Evolutionary conservation across 2,797 vertebrate genomes (phyloP), one percentile per base, ranked within the genome.

Genomic region (Sebastes itinus): DNA sequence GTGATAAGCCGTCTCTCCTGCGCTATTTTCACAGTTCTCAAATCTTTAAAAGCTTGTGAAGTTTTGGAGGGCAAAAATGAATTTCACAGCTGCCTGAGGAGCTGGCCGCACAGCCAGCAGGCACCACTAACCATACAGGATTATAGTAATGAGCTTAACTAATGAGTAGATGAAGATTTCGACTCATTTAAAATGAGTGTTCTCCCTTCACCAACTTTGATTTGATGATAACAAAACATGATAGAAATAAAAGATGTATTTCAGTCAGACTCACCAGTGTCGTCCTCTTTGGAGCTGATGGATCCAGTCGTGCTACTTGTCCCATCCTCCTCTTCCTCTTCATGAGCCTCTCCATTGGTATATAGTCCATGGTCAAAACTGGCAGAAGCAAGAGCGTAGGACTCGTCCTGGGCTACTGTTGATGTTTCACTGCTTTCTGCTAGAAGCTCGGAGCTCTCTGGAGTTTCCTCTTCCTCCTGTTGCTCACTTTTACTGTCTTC

Each of bases 211-310:
- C 46, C 46, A 49, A 8, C 46, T 49, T 49, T 49, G 46, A 49
- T 49, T 49, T 49, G 18, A 49, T 20, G 23, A 61, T 18, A 7
- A 8, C 4, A 4, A 63, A 38, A n/a, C 16, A 32, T 3, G 10
- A 22, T 38, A 1, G 5, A 42, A 13, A 13, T n/a, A 30, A 23
- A 22, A 65, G 33, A 66, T 25, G 2, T 3, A 76, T 75, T 67
- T 71, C 35, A 62, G 60, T 88, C 14, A 72, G 61, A 96, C 97
- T 97, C 92, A 99, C 98, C 96, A 73, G 75, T 89, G 64, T 96
- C 95, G 14, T 96, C 96, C 52, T 96, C 95, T 75, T 92, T 95
- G 89, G 95, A 95, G 90, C 93, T 68, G 84, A 93, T 79, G 75
- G 89, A 96, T 81, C 89, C 94, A 13, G 84, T 94, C 81, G 88